Base-by-base conservation (phyloP, 1,140 invertebrate species). In the Cotesia glomerata region DNA sequence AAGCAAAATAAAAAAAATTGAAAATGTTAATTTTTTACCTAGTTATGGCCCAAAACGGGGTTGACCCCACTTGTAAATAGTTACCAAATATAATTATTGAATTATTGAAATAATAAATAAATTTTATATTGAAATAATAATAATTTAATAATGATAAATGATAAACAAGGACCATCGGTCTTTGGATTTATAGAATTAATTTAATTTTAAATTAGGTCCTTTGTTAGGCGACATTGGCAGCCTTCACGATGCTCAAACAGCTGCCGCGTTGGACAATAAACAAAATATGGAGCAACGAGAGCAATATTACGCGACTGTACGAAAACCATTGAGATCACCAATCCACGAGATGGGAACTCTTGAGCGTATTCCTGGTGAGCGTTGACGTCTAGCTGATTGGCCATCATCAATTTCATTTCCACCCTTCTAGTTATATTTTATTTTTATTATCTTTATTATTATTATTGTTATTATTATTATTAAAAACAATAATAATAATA, bases 231-330 rank as follows among this genome's bases (percentile, higher is more conserved):
- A 86, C 74, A 83, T 86, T 59, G 85, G 84, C 65, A 87, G 84
- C 74, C 78, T 87, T 52, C 85, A 85, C 64, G 85, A 87, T 74
- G 85, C 86, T 65, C 86, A 87, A 77, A 86, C 84, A 13, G 86
- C 85, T 5, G 86, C 87, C 3, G 87, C 88, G 26, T 77, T 89
- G 73, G 89, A 89, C 81, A 89, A 89, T 82, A 89, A 89, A 80
- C 87, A 89, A 75, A 89, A 89, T 74, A 86, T 89, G 85, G 87
- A 88, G 73, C 88, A 89, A 73, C 82, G 89, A 39, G 88, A 90
- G 69, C 88, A 88, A 69, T 89, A 88, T 78, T 90, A 89, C 75
- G 88, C 88, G 4, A 89, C 88, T 3, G 87, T 89, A n/a, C 80
- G 88, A 62, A 89, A 89, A 62, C 87, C 88, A 5, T 81, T 87